These are phyloP conservation scores for Xyliphius kryptos DNA, from an alignment of 2,113 vertebrate species.

Conservation along the genomic window DNA sequence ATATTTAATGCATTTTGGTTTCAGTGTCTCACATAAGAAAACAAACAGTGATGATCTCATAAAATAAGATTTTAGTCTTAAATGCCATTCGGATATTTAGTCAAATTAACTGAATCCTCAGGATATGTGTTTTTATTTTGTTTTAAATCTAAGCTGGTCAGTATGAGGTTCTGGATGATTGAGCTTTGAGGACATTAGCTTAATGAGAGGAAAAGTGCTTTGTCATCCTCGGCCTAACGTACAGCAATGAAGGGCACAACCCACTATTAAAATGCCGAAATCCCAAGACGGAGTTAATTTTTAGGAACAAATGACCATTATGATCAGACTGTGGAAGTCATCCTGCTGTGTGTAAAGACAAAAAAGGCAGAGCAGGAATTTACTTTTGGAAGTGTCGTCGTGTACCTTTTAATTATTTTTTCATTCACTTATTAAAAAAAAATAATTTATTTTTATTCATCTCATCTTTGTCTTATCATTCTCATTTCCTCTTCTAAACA, in stretches of 20 bases:
- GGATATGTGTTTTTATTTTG: not conserved
- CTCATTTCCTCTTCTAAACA: too few relatives aligned
- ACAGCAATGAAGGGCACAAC: constrained; percentile 18
- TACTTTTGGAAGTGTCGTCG: constrained; percentile 44
- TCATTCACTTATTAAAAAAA: too few relatives aligned
- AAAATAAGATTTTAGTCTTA: too few relatives aligned
- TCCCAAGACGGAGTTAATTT: constrained; percentile 50
- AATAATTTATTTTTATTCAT: too few relatives aligned
- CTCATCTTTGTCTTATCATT: too few relatives aligned
- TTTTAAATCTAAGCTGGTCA: not conserved
- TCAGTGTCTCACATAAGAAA: too few relatives aligned
- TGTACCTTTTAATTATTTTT: too few relatives aligned
- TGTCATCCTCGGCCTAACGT: constrained; percentile 34
- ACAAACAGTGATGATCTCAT: too few relatives aligned
- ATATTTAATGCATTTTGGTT: too few relatives aligned
- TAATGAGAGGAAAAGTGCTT: constrained; percentile 50
- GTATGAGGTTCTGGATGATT: constrained; percentile 25
- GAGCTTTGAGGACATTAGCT: constrained; percentile 41
- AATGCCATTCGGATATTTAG: too few relatives aligned
- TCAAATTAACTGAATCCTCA: too few relatives aligned
- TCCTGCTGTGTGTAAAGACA: constrained; percentile 33
- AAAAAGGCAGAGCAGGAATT: constrained; percentile 38
- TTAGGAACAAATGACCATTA: constrained; percentile 42
- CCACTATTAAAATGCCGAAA: constrained; percentile 53
- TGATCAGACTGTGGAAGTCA: constrained; percentile 43